phyloP scores from a whole-genome alignment of 2,797 vertebrate genomes.

The Acanthiza pusilla region DNA sequence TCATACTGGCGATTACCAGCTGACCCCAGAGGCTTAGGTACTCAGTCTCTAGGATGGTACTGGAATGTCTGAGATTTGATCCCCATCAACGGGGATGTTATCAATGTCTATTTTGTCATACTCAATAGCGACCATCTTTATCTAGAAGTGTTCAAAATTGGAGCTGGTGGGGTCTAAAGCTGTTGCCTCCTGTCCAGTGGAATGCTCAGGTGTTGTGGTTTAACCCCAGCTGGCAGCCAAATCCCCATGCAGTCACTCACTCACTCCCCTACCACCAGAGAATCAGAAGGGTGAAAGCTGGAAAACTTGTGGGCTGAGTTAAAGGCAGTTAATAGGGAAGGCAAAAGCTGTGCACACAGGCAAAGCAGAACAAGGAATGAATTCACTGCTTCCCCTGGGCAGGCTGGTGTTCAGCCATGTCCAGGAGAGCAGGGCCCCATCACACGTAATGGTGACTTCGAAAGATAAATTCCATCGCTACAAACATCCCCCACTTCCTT shows the following conservation, averaged over 20 bases:
- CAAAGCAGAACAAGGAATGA: too few species aligned
- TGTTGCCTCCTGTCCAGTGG: neutral
- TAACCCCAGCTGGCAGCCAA: neutral
- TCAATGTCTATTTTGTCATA: fast-evolving
- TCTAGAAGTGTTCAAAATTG: neutral
- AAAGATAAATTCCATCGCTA: too few species aligned
- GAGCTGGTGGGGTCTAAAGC: neutral
- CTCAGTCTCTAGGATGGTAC: neutral
- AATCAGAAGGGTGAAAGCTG: neutral
- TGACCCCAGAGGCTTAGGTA: neutral
- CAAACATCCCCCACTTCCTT: too few species aligned
- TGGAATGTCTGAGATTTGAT: neutral
- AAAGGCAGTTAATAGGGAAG: neutral
- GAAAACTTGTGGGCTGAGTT: neutral
- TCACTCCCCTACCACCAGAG: neutral
- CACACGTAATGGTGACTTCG: too few species aligned
- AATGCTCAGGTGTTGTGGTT: neutral
- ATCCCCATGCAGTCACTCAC: neutral
- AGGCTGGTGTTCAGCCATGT: too few species aligned
- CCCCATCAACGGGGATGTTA: neutral
- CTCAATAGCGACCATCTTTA: neutral
- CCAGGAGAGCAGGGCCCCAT: too few species aligned
- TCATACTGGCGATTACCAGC: neutral
- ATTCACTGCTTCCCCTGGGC: too few species aligned
- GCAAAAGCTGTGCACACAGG: neutral